These are phyloP conservation scores for Gymnarchus niloticus DNA, from an alignment of 2,113 vertebrate genomes.

Conservation along the genomic window DNA sequence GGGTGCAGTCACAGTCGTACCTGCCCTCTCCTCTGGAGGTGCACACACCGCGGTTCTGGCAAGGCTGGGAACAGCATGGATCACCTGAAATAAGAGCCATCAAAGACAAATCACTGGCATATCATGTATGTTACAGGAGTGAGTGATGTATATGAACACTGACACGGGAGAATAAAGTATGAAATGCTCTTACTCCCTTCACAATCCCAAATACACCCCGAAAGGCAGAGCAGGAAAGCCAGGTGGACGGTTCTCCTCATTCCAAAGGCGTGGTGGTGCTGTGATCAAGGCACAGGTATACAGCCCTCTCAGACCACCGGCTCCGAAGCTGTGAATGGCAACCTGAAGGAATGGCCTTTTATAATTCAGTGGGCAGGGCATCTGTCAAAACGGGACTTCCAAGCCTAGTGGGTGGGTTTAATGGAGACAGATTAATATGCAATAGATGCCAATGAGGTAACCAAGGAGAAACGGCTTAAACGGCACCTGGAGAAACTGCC, in stretches of 20 bases:
- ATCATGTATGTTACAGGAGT: not conserved
- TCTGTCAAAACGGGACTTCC: not conserved
- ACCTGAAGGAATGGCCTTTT: slow-evolving; percentile 21
- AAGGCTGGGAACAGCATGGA: slow-evolving; percentile 88
- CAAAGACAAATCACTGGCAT: not conserved
- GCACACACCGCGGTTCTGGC: slow-evolving; percentile 86
- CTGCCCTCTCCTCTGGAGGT: slow-evolving; percentile 58
- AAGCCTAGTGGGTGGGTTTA: not conserved
- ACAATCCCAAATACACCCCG: slow-evolving; percentile 48
- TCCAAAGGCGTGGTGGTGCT: slow-evolving; percentile 40
- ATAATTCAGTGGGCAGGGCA: slow-evolving; percentile 10
- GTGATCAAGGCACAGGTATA: not conserved
- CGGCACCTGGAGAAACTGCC: too few species aligned
- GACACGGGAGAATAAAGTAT: not conserved
- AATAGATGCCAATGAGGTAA: too few species aligned
- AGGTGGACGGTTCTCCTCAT: slow-evolving; percentile 46
- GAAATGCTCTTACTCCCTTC: slow-evolving; percentile 48
- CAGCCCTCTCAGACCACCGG: not conserved
- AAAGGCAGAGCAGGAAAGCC: slow-evolving; percentile 39
- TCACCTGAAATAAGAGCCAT: slow-evolving; percentile 68
- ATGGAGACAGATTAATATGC: too few species aligned
- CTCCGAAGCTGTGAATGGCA: slow-evolving; percentile 23
- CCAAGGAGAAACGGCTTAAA: too few species aligned
- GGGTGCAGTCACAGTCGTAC: slow-evolving; percentile 88
- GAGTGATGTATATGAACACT: not conserved